A percentile compares a stretch with the other conserved stretches of the same genome.
Evolutionary conservation across 2,888 invertebrate species (phyloP).

Genomic region (Drosophila setosimentum): DNA sequence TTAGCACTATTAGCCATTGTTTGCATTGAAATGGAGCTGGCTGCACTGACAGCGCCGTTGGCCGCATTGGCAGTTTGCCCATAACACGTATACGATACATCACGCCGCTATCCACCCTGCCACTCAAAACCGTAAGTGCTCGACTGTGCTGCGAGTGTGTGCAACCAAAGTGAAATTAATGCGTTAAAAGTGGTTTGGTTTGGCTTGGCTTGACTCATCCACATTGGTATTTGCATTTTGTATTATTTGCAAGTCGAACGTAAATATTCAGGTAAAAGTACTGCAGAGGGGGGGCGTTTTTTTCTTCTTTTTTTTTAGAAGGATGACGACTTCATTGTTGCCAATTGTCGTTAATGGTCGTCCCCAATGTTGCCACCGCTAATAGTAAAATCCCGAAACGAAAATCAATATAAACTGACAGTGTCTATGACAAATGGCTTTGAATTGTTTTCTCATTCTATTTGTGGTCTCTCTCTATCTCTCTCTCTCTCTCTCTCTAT

Average conservation of each 20-base stretch:
- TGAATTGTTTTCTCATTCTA: slow-evolving; percentile 46
- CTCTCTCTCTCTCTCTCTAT: not conserved
- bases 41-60: slow-evolving; percentile 27
- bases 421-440: slow-evolving; percentile 78
- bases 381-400: slow-evolving; percentile 6
- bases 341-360: slow-evolving; percentile 49
- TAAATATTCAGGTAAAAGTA: slow-evolving; percentile 69
- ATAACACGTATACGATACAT: slow-evolving; percentile 65
- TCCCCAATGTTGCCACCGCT: not conserved
- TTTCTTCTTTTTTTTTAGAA: not conserved
- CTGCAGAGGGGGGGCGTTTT: not conserved
- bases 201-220: slow-evolving; percentile 57
- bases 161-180: slow-evolving; percentile 72
- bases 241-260: slow-evolving; percentile 73
- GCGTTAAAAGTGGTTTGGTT: slow-evolving; percentile 78
- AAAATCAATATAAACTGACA: slow-evolving; percentile 72
- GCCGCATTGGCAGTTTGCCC: slow-evolving; percentile 41
- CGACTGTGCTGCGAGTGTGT: slow-evolving; percentile 23
- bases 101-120: slow-evolving; percentile 6
- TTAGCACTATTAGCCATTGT: slow-evolving; percentile 79
- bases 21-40: slow-evolving; percentile 75
- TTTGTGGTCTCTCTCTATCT: slow-evolving; percentile 8
- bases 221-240: slow-evolving; percentile 70
- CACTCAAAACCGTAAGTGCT: slow-evolving; percentile 36
- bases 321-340: slow-evolving; percentile 59